Evolutionary conservation across 2,113 vertebrate genomes (phyloP), one percentile per base, ranked within the genome.

Genomic region (Mormoops blainvillei): DNA sequence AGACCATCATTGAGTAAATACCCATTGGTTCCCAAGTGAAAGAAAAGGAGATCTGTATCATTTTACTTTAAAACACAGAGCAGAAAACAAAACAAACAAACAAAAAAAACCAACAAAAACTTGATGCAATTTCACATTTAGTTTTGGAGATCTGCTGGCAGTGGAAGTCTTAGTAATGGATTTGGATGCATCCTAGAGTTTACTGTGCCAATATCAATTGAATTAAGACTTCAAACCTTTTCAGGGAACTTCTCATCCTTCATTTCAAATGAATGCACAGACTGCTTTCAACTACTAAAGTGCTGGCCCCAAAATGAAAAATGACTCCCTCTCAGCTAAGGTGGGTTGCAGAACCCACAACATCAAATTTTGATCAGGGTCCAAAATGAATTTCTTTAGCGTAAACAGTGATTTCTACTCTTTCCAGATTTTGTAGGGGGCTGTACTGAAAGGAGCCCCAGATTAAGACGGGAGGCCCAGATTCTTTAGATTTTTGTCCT

Each of bases 181-280:
- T 96, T 96, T 97, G 97, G 95, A 97, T 91, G 93, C 90, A 41
- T 82, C 73, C 82, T 80, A 38, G 82, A 91, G 68, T 93, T 93
- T 67, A 80, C 33, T 71, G 89, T 97, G 97, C 97, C 97, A 98
- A 94, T 89, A 91, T 70, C 97, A 97, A 98, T 97, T 96, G 97
- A 98, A 97, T 98, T 97, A 97, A 96, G 94, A 63, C 91, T 96
- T 97, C 78, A 80, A 74, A 96, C 94, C 91, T 97, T 98, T 96
- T 97, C 97, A 95, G 97, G 93, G 96, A 97, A 95, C 95, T 96
- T 97, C 93, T 74, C 96, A 97, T 95, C 82, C 41, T 97, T 96
- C 95, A 97, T 93, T 95, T 93, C 94, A 89, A 83, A 96, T 94
- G 83, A 95, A 94, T 89, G 90, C 56, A 15, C 54, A 68, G 68